Evolutionary conservation across 2,797 vertebrate species (phyloP), one percentile per base, ranked within the genome.

Genomic region (Anabacerthia variegaticeps): DNA sequence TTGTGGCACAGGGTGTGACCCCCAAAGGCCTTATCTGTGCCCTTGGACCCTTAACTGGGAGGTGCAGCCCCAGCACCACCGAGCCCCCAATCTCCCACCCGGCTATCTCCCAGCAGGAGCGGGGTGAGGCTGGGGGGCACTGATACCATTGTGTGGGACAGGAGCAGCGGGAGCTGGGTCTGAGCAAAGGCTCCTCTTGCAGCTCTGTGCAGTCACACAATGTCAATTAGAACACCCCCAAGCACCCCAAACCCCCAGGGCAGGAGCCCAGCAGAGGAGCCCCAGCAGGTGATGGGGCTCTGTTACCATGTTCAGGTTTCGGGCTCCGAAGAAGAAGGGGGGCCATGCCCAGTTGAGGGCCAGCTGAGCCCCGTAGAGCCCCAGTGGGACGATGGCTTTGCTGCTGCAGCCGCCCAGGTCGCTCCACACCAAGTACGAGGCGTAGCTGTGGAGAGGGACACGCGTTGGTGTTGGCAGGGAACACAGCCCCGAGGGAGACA

Each of bases 341-440:
- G 98, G 98, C 98, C 98, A 98, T 41, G 98, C 97, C 99, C 99
- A 99, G 97, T 99, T 99, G 69, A 99, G 81, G 74, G 97, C 94
- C 27, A 99, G 96, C 96, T 99, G 99, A 39, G 98, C 79, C 54
- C 98, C 98, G 21, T 99, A 99, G 46, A 99, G 98, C 62, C 99
- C 98, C 15, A 99, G 93, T 3, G 99, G 99, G 71, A 99, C 86
- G 69, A 98, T 2, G 10, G 98, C 98, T 37, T 98, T 97, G 88
- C 98, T 95, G 68, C 94, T 98, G 81, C 98, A 98, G 88, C 99
- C 99, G 3, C 98, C 98, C 44, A 99, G 98, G 81, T 99, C 98
- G 13, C 98, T 99, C 99, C 98, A 99, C 16, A 99, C 96, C 96
- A 99, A 97, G 95, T 99, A 99, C 63, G 99, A 99, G 58, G 98